A percentile compares a stretch with the other conserved stretches of the same genome.
These are phyloP conservation scores for Smutsia gigantea DNA, from an alignment of 2,797 vertebrate species.

Conservation along the genomic window DNA sequence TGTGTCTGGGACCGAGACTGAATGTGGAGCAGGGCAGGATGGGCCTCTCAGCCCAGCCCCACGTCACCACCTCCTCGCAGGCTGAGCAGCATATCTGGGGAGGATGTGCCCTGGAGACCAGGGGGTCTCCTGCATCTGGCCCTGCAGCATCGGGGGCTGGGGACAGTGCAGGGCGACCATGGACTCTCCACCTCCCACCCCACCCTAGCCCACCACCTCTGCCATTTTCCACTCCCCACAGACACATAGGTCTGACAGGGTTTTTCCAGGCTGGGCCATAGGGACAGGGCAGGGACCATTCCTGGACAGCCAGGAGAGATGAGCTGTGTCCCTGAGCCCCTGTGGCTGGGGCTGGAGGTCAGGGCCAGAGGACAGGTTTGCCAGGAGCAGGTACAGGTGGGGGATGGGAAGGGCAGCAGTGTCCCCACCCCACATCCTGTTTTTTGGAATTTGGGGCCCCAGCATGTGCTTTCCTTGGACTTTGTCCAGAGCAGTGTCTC, in stretches of 20 bases:
- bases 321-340: neutral
- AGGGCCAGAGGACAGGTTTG: neutral
- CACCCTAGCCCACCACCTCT: neutral
- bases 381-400: neutral
- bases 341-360: neutral
- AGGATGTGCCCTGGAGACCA: conserved; percentile 38
- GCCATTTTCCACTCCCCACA: neutral
- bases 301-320: neutral
- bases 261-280: conserved; percentile 68
- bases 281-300: neutral
- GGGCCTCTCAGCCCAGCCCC: neutral
- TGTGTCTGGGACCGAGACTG: neutral
- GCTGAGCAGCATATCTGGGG: conserved; percentile 42
- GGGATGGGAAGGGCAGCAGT: neutral
- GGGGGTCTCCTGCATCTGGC: conserved; percentile 38
- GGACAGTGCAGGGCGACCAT: neutral
- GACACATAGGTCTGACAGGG: neutral
- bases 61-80: conserved; percentile 32
- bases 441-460: neutral
- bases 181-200: neutral
- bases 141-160: neutral
- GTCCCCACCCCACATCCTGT: conserved; percentile 62
- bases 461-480: conserved; percentile 31
- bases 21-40: neutral
- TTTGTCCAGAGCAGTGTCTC: conserved; percentile 40